Percentiles rank a stretch among this genome's conserved stretches.
phyloP scores from a whole-genome alignment of 2,113 vertebrate genomes.

The Collichthys lucidus region DNA sequence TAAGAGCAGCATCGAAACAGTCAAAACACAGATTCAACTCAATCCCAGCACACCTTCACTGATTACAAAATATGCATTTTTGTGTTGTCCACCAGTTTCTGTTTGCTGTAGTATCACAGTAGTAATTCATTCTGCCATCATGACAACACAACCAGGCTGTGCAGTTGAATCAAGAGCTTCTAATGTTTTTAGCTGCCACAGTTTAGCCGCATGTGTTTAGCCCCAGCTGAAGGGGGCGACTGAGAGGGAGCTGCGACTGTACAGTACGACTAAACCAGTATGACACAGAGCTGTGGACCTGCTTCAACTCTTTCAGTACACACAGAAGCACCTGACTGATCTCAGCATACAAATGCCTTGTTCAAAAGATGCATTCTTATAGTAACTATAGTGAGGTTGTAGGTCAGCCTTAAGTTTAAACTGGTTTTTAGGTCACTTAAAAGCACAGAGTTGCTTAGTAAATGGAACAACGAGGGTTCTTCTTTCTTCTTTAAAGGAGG shows the following conservation, averaged over 20 bases:
- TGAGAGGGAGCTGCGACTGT: neutral
- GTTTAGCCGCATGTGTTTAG: neutral
- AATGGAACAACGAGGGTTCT: neutral
- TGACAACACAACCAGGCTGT: neutral
- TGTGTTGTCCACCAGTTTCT: neutral
- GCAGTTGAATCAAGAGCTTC: neutral
- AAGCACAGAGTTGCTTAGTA: neutral
- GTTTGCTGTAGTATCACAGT: neutral
- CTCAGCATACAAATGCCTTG: neutral
- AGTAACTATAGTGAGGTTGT: too few species aligned
- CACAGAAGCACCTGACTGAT: neutral
- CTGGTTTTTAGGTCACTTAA: neutral
- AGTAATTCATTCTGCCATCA: neutral
- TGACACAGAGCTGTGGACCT: conserved; percentile 16
- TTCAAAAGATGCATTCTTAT: neutral
- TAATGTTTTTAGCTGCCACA: neutral
- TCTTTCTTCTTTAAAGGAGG: neutral
- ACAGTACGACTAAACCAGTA: neutral
- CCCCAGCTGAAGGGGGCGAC: neutral
- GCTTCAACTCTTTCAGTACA: neutral
- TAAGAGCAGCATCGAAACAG: neutral
- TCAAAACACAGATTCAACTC: neutral
- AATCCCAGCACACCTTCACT: neutral
- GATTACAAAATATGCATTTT: neutral
- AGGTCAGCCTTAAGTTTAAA: neutral